Percentiles rank a stretch among this genome's conserved stretches.
These are phyloP conservation scores for Ceryle rudis DNA, from an alignment of 2,797 vertebrate genomes.

Conservation along the genomic window DNA sequence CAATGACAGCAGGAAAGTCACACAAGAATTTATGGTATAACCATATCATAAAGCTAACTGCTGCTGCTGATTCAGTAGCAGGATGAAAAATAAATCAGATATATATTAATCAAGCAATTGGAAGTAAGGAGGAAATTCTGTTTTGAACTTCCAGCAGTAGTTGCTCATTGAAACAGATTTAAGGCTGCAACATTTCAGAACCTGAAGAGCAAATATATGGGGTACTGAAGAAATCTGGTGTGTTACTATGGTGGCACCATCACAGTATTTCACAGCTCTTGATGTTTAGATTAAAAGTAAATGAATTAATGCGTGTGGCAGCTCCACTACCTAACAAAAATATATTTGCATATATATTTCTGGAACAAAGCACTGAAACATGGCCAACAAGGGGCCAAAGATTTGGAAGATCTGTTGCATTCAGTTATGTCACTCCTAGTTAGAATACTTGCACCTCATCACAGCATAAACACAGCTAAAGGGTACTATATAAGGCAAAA, in stretches of 20 bases:
- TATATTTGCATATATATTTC: conserved; percentile 22
- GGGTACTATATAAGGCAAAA: background rate
- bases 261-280: background rate
- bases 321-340: conserved; percentile 8
- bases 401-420: conserved; percentile 3
- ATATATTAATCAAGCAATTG: conserved; percentile 6
- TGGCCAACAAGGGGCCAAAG: background rate
- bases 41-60: conserved; percentile 6
- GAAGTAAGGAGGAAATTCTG: background rate
- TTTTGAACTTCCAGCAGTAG: background rate
- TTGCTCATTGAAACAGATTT: background rate
- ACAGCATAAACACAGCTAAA: conserved; percentile 20
- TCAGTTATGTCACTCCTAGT: conserved; percentile 1
- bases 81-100: conserved; percentile 19
- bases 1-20: background rate
- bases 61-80: background rate
- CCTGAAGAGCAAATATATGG: background rate
- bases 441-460: background rate
- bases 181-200: background rate
- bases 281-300: conserved; percentile 28
- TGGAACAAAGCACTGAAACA: conserved; percentile 29
- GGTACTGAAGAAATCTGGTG: background rate
- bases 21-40: background rate
- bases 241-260: background rate
- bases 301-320: background rate